A percentile compares a stretch with the other conserved stretches of the same genome.
phyloP scores from a whole-genome alignment of 2,113 vertebrate genomes.

The Odocoileus hemionus region DNA sequence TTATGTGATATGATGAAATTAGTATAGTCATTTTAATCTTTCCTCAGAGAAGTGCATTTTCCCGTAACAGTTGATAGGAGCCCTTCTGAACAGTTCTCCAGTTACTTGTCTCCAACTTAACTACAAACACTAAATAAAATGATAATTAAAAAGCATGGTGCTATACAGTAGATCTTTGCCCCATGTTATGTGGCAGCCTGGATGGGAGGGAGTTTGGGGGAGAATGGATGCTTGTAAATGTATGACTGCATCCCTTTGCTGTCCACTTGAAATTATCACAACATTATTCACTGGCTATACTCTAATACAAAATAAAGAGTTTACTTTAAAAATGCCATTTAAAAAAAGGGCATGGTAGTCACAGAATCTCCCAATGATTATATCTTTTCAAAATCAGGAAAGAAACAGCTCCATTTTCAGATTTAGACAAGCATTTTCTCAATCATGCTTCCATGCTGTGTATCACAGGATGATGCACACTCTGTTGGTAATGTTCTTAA shows the following conservation, averaged over 20 bases:
- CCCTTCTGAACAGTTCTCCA: neutral
- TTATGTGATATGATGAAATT: neutral
- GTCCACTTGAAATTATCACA: neutral
- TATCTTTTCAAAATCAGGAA: neutral
- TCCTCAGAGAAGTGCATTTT: neutral
- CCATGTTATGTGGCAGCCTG: neutral
- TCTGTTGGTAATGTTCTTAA: neutral
- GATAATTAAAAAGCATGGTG: neutral
- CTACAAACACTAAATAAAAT: neutral
- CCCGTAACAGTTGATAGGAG: neutral
- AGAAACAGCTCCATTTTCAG: neutral
- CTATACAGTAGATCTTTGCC: neutral
- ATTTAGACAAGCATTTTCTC: neutral
- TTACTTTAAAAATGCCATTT: neutral
- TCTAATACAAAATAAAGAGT: neutral
- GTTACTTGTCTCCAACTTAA: neutral
- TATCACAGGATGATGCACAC: neutral
- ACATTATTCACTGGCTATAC: neutral
- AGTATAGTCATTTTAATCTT: neutral
- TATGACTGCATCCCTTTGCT: neutral
- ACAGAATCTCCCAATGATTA: neutral
- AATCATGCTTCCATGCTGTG: neutral
- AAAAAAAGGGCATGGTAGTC: neutral
- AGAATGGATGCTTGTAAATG: rapidly evolving
- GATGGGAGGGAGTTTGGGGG: neutral